Evolutionary conservation across 2,888 invertebrate species (phyloP).

Genomic region (Micoletzkya japonica): DNA sequence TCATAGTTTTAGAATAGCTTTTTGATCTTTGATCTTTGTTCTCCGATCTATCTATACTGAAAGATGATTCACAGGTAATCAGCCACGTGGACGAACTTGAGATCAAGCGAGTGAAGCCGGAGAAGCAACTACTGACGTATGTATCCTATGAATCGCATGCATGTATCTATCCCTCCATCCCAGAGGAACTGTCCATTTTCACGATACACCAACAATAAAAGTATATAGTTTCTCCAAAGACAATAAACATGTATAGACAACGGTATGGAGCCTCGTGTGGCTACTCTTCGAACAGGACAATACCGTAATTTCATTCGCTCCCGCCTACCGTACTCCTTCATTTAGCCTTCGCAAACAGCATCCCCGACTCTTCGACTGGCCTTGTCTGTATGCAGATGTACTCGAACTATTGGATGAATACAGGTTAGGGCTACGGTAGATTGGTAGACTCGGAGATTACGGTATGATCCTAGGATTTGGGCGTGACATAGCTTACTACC

Average conservation of each 20-base stretch:
- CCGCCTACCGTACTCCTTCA: too few relatives aligned
- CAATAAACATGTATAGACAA: too few relatives aligned
- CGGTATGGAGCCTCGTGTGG: too few relatives aligned
- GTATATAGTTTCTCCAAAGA: too few relatives aligned
- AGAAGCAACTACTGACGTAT: conserved; percentile 43
- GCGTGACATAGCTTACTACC: not conserved
- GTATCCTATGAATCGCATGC: too few relatives aligned
- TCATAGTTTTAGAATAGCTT: not conserved
- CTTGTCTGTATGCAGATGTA: conserved; percentile 50
- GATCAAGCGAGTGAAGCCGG: conserved; percentile 44
- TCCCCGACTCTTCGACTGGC: conserved; percentile 36
- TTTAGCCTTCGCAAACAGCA: conserved; percentile 42
- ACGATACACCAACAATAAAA: too few relatives aligned
- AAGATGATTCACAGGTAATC: conserved; percentile 33
- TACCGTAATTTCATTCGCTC: too few relatives aligned
- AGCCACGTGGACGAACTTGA: conserved; percentile 47
- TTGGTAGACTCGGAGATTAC: not conserved
- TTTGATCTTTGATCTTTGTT: not conserved
- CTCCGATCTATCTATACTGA: not conserved
- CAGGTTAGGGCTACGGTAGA: conserved; percentile 6
- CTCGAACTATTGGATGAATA: conserved; percentile 51
- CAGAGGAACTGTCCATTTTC: too few relatives aligned
- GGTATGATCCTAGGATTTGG: not conserved
- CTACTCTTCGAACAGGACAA: conserved; percentile 2
- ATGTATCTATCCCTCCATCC: too few relatives aligned